These are phyloP conservation scores for Eptatretus atami DNA, from an alignment of 2,797 vertebrate genomes.

Conservation along the genomic window DNA sequence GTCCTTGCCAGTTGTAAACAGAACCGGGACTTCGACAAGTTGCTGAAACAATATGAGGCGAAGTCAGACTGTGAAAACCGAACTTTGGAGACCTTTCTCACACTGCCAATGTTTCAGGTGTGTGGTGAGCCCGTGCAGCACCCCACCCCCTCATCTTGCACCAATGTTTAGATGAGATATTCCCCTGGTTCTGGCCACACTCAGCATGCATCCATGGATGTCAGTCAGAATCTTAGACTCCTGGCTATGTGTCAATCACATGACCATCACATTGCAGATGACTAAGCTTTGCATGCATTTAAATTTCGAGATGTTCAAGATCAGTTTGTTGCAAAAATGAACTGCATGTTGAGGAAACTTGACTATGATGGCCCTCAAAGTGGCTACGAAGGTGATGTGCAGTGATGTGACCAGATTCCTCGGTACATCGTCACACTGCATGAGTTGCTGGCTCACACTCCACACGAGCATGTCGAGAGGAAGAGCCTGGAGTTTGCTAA, in stretches of 20 bases:
- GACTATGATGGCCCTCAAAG: no score
- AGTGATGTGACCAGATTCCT: constrained; percentile 32
- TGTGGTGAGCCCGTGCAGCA: not conserved
- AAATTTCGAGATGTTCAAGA: no score
- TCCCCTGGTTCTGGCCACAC: no score
- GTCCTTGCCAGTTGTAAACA: constrained; percentile 95
- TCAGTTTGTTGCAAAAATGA: no score
- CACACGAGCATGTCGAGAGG: constrained; percentile 78
- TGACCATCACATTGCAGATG: no score
- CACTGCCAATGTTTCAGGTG: constrained; percentile 98
- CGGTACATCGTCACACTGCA: constrained; percentile 94
- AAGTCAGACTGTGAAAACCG: constrained; percentile 78
- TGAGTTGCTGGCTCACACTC: constrained; percentile 77
- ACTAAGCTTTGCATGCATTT: no score
- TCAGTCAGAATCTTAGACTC: no score
- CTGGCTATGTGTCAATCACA: no score
- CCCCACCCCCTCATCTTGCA: no score
- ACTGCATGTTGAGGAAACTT: no score
- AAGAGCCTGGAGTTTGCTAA: constrained; percentile 96
- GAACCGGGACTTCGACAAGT: constrained; percentile 96
- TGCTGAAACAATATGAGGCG: constrained; percentile 84
- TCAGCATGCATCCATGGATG: no score
- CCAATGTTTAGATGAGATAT: no score
- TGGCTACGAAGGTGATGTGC: not conserved
- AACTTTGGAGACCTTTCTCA: constrained; percentile 94